Evolutionary conservation across 2,888 invertebrate species (phyloP), one percentile per base, ranked within the genome.

Genomic region (Asteroscopus sphinx): DNA sequence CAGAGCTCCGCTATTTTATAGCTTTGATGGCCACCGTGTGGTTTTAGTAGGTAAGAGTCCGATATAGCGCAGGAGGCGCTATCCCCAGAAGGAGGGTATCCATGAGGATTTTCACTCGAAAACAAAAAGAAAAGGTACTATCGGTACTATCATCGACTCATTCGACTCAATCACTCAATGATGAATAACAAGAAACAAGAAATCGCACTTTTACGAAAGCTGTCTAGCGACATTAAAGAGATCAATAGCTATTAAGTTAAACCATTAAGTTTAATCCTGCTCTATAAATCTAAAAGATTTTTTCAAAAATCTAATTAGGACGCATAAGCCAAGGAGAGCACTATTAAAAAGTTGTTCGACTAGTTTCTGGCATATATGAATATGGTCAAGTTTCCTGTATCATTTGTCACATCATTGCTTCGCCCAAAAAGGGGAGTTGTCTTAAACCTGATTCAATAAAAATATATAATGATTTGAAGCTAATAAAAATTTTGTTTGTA

Each of bases 121-220:
- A n/a, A n/a, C n/a, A n/a, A n/a, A n/a, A n/a, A n/a, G n/a, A n/a
- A n/a, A n/a, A n/a, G n/a, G n/a, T n/a, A n/a, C n/a, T n/a, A n/a
- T n/a, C n/a, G n/a, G n/a, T n/a, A n/a, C n/a, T n/a, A n/a, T n/a
- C n/a, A n/a, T n/a, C n/a, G n/a, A n/a, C n/a, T n/a, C n/a, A n/a
- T n/a, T n/a, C n/a, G n/a, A n/a, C n/a, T n/a, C n/a, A n/a, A n/a
- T n/a, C n/a, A n/a, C n/a, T n/a, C n/a, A n/a, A 35, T 32, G 15
- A 7, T 8, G 8, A 8, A 35, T 1, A 35, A 13, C 3, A 7
- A 30, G 26, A 33, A 37, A 21, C 17, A 47, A 12, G 26, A 47
- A 59, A 33, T 3, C 8, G 0, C 13, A 45, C 44, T 53, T 41
- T 41, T 47, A 41, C 35, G 49, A 66, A 68, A 68, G 68, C 26